Evolutionary conservation across 2,797 vertebrate species (phyloP).

Genomic region (Momotus momota): DNA sequence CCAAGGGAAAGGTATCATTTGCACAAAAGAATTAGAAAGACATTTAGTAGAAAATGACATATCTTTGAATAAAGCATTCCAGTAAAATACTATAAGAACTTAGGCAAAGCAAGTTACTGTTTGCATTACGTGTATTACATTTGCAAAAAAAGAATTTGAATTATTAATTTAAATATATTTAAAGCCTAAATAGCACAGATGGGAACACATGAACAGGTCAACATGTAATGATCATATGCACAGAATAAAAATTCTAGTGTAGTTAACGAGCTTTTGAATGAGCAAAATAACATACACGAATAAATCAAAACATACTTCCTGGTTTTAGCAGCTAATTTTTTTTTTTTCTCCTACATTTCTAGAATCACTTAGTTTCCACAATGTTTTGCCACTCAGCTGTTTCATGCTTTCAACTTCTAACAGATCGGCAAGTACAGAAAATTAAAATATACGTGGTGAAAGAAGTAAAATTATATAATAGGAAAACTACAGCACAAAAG

Average conservation of each 20-base stretch:
- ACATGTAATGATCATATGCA: not conserved
- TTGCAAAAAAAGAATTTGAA: constrained; percentile 8
- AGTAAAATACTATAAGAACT: constrained; percentile 19
- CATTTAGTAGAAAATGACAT: constrained; percentile 62
- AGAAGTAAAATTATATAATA: not conserved
- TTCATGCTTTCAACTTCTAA: not conserved
- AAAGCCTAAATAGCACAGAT: not conserved
- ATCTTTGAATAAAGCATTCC: constrained; percentile 26
- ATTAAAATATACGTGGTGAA: not conserved
- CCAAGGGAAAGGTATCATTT: constrained; percentile 53
- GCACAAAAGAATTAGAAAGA: constrained; percentile 62
- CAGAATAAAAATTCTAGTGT: not conserved
- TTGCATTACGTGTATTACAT: constrained; percentile 38
- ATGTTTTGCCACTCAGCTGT: not conserved
- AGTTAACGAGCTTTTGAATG: not conserved
- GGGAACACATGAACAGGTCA: not conserved
- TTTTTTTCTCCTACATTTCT: not conserved
- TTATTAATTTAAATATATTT: constrained; percentile 35
- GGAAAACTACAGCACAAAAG: not conserved
- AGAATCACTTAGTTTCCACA: not conserved
- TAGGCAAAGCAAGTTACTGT: constrained; percentile 29
- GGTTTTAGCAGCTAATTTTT: not conserved
- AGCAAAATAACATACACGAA: not conserved
- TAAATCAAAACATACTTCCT: not conserved
- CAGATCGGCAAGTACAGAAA: not conserved